Base-by-base conservation (phyloP, 2,888 invertebrate species). In the Drosophila helvetica region DNA sequence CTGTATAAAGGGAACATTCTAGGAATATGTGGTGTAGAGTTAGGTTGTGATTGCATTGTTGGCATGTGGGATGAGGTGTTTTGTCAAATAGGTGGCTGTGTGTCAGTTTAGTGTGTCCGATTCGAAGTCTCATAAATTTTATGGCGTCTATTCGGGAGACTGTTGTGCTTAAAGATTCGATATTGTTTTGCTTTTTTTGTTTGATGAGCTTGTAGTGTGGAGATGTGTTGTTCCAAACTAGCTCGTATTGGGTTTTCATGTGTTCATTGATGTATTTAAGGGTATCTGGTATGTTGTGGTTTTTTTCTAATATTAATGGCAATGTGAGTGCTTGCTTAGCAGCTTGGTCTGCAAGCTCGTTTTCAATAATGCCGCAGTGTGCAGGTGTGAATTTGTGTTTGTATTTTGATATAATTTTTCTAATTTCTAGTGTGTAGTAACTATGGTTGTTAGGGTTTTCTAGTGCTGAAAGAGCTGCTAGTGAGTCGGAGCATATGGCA, bases 401-500 rank as follows among this genome's bases (percentile, higher is more conserved):
- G 3, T n/a, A 47, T 47, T 33, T 38, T 4, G 2, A 47, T 1
- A 47, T 47, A 2, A 17, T 46, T 47, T 47, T 47, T 19, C n/a
- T 47, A 18, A 56, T 47, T 46, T 46, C 19, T 15, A 47, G 5
- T 19, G 15, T 57, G n/a, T 59, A 59, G 51, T 30, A 59, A 1
- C 5, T 45, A 18, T 15, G 17, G 30, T 53, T 60, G 9, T 52
- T 53, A 0, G 46, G 33, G 33, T 60, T 60, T 17, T 50, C 25
- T 17, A 54, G 12, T 33, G 33, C 30, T 25, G 45, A 38, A 5
- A 60, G 33, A 5, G 42, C 45, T 15, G 42, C 33, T 4, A 61
- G 54, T 6, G 54, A 54, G 52, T 60, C 60, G 33, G 60, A 17
- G 25, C 30, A 53, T 17, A 60, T 46, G 33, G 46, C 30, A 17